A percentile compares a stretch with the other conserved stretches of the same genome.
These are phyloP conservation scores for Laupala kohalensis DNA, from an alignment of 1,140 invertebrate genomes.

Conservation along the genomic window DNA sequence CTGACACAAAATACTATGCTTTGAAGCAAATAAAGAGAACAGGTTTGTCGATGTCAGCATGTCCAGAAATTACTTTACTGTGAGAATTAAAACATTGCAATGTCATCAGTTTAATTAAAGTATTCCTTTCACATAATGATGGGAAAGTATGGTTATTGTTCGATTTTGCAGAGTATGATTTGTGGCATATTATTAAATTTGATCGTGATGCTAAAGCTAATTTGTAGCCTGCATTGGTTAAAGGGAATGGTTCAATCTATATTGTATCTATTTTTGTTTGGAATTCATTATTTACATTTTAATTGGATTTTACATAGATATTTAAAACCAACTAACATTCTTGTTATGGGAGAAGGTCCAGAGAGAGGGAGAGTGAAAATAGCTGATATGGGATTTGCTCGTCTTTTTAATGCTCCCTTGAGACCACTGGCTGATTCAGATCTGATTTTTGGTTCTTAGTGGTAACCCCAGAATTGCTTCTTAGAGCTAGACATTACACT, in stretches of 20 bases:
- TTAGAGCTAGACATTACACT: constrained; percentile 95
- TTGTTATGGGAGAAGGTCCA: constrained; percentile 98
- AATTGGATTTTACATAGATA: constrained; percentile 99
- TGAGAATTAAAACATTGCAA: constrained; percentile 95
- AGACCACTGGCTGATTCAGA: constrained; percentile 96
- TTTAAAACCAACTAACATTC: constrained; percentile 98
- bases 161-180: constrained; percentile 98
- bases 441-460: constrained; percentile 99
- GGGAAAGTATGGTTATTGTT: constrained; percentile 97
- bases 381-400: constrained; percentile 99
- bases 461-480: constrained; percentile 97
- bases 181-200: constrained; percentile 99
- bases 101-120: constrained; percentile 92
- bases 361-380: constrained; percentile 97
- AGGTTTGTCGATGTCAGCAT: constrained; percentile 98
- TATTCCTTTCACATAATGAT: constrained; percentile 94
- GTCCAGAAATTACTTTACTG: constrained; percentile 95
- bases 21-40: constrained; percentile 99
- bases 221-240: constrained; percentile 88
- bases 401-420: constrained; percentile 94
- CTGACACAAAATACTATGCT: constrained; percentile 86
- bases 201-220: constrained; percentile 96
- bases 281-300: constrained; percentile 97
- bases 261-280: constrained; percentile 96
- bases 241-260: constrained; percentile 97